Base-by-base conservation (phyloP, 2,888 invertebrate genomes). In the Eristalis intricaria region DNA sequence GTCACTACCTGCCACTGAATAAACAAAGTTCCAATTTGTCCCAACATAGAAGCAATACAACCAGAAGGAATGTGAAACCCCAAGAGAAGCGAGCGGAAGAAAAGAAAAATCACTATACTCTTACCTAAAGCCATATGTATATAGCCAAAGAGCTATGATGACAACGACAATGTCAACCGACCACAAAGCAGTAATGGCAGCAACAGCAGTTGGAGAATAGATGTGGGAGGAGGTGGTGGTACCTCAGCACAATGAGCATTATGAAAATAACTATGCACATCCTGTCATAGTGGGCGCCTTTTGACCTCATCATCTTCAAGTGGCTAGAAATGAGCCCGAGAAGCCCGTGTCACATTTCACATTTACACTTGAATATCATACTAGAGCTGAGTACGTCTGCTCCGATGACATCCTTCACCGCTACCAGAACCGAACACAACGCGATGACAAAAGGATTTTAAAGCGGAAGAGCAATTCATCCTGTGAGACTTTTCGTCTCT, bases 221-320 rank as follows among this genome's bases (percentile, higher is more conserved):
- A 50, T 19, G 50, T 19, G 50, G 50, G 50, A 50, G 43, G 19
- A 5, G 7, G 43, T n/a, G 19, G 50, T 19, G 35, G 15, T 38
- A 61, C 43, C 38, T 61, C 10, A 35, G 22, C 63, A 74, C 68
- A 61, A 35, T 78, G 64, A 70, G 74, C 60, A 66, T 79, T 74
- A 84, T 74, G 60, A 70, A 79, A 84, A 84, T 79, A 84, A 74
- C 43, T 75, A 78, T 79, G 74, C 70, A 79, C 23, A 84, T 66
- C 79, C 70, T 79, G 61, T 73, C 73, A 26, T 35, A 40, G 22
- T 50, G 32, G 73, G 22, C 43, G 84, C 69, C 38, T 84, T 84
- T 84, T 74, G 79, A 79, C 84, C 70, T 84, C 84, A 79, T 84
- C 74, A 84, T 84, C 79, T 75, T 79, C 50, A 79, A 84, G 75